phyloP scores from a whole-genome alignment of 2,888 invertebrate genomes.

The Trachelus stipa region DNA sequence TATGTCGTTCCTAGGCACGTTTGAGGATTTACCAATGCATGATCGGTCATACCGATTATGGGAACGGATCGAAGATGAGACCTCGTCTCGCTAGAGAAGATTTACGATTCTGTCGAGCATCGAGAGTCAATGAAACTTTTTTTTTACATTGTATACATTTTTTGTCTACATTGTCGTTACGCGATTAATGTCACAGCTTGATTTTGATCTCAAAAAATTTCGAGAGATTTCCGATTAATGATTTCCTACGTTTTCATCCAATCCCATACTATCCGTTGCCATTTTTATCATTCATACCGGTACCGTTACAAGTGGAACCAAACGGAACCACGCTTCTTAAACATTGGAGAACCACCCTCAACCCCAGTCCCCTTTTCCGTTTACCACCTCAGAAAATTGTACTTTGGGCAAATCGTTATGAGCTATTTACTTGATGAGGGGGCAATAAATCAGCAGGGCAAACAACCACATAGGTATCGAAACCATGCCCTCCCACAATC shows the following conservation, averaged over 20 bases:
- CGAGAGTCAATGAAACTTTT: background rate
- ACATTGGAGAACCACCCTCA: constrained; percentile 48
- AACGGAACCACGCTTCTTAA: constrained; percentile 57
- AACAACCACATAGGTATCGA: background rate
- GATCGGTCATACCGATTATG: background rate
- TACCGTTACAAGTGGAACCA: constrained; percentile 58
- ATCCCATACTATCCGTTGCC: background rate
- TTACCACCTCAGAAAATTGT: constrained; percentile 40
- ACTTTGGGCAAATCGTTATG: constrained; percentile 39
- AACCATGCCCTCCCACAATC: background rate
- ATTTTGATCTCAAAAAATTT: background rate
- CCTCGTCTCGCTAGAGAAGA: background rate
- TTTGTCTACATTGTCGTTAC: background rate
- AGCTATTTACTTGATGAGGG: background rate
- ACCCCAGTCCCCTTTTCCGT: constrained; percentile 21
- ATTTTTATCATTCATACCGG: constrained; percentile 41
- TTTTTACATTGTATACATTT: no score
- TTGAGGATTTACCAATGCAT: background rate
- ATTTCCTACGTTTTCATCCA: background rate
- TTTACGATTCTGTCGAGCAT: background rate
- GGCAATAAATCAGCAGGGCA: background rate
- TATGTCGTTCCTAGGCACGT: background rate
- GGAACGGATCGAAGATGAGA: background rate
- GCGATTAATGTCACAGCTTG: background rate
- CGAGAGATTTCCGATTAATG: background rate